Base-by-base conservation (phyloP, 2,797 vertebrate genomes). In the Pachyuromys duprasi region DNA sequence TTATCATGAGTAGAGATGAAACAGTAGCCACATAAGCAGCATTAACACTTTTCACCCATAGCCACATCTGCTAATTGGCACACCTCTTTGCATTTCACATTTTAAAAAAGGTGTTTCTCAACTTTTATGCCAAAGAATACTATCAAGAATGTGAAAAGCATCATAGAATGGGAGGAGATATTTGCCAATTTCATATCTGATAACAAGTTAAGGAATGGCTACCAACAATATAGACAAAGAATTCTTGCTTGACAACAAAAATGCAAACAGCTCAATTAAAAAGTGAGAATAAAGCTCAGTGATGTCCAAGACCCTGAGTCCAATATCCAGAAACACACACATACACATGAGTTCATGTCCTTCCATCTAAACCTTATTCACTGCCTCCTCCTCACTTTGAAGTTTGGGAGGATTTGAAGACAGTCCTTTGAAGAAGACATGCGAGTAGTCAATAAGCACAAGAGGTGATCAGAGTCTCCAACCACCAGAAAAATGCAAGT, bases 101-200 rank as follows among this genome's bases (percentile, higher is more conserved):
- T 20, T 3, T 72, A 79, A 93, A 80, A 89, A 70, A 65, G 4
- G 22, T 53, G 22, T 72, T 90, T 42, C 42, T 90, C 36, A 87
- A 72, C 4, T 87, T 96, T 87, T 80, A 28, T 89, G 69, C 55
- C 84, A 91, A 89, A 95, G 60, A 36, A 91, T 33, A 69, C 86
- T 45, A 81, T 53, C 13, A 60, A 36, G 39, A 90, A 12, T 36
- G 31, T 79, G 36, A 92, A 86, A 26, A 74, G n/a, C 81, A 62
- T 5, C 76, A 87, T 4, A 83, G 62, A 70, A 79, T 65, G 60
- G 53, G 63, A 75, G 5, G 45, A 84, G 82, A 88, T 70, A 65
- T 57, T 93, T 91, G 39, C 22, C 75, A 86, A 63, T n/a, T n/a
- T 89, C 57, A 53, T 63, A 92, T 74, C 17, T 80, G 36, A 65